These are phyloP conservation scores for Silurus lanzhouensis DNA, from an alignment of 2,797 vertebrate genomes.

Conservation along the genomic window DNA sequence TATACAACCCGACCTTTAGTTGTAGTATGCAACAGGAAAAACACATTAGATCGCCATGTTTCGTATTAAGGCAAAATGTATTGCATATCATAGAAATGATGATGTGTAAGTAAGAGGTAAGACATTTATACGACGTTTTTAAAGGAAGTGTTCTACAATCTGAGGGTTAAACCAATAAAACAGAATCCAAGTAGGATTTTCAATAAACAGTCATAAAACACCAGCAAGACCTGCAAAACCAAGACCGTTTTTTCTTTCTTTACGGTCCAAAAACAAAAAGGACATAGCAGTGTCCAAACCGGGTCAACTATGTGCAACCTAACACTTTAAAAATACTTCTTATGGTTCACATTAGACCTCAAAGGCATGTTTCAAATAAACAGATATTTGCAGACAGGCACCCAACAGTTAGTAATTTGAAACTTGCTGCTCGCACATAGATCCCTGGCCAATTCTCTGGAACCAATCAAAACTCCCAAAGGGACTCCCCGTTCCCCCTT, in stretches of 20 bases:
- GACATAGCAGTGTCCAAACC: constrained; percentile 2
- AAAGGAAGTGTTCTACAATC: constrained; percentile 46
- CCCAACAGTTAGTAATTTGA: constrained; percentile 82
- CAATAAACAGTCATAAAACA: constrained; percentile 51
- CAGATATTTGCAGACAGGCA: constrained; percentile 74
- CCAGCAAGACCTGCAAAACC: not conserved
- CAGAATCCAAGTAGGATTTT: constrained; percentile 67
- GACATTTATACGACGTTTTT: not conserved
- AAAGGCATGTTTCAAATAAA: constrained; percentile 75
- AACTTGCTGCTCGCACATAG: constrained; percentile 71
- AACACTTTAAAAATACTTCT: constrained; percentile 42
- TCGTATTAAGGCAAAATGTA: not conserved
- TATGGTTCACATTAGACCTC: constrained; percentile 56
- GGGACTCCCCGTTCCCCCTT: constrained; percentile 77
- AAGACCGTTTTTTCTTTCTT: not conserved
- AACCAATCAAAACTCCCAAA: constrained; percentile 82
- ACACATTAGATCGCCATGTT: not conserved
- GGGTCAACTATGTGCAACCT: constrained; percentile 4
- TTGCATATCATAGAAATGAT: not conserved
- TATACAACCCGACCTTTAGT: not conserved
- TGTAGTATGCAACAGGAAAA: no score
- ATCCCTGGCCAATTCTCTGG: constrained; percentile 78
- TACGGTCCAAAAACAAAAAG: not conserved
- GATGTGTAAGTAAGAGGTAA: not conserved
- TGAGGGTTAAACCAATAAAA: constrained; percentile 73